A percentile compares a stretch with the other conserved stretches of the same genome.
Conservation (phyloP, 1,140 invertebrate genomes). For the Aphidius ervi region DNA sequence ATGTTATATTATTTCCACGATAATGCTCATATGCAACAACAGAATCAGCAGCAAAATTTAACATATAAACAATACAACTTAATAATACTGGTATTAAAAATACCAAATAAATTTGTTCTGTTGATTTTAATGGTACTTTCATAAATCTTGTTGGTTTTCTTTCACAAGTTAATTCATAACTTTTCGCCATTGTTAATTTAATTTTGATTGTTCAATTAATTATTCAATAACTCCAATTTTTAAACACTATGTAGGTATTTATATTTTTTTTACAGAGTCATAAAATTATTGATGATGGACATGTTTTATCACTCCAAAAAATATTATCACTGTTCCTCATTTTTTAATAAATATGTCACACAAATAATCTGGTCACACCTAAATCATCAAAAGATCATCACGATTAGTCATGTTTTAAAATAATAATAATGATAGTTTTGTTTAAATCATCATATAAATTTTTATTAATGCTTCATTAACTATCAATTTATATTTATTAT, state of each 20-base stretch:
- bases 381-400: no score
- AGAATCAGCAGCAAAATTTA: conserved; percentile 51
- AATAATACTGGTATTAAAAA: conserved; percentile 51
- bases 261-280: background rate
- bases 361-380: no score
- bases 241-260: background rate
- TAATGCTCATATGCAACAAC: conserved; percentile 52
- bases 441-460: no score
- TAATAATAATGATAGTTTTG: no score
- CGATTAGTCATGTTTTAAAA: no score
- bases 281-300: background rate
- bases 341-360: no score
- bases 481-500: no score
- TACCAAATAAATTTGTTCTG: conserved; percentile 49
- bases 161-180: conserved; percentile 29
- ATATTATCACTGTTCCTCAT: background rate
- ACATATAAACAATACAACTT: conserved; percentile 46
- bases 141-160: conserved; percentile 34
- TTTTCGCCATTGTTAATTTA: conserved; percentile 27
- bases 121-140: conserved; percentile 50
- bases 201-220: background rate
- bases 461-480: no score
- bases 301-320: background rate
- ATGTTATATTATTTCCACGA: conserved; percentile 47
- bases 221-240: background rate